phyloP scores from a whole-genome alignment of 2,113 vertebrate genomes.

The Oryzias melastigma region DNA sequence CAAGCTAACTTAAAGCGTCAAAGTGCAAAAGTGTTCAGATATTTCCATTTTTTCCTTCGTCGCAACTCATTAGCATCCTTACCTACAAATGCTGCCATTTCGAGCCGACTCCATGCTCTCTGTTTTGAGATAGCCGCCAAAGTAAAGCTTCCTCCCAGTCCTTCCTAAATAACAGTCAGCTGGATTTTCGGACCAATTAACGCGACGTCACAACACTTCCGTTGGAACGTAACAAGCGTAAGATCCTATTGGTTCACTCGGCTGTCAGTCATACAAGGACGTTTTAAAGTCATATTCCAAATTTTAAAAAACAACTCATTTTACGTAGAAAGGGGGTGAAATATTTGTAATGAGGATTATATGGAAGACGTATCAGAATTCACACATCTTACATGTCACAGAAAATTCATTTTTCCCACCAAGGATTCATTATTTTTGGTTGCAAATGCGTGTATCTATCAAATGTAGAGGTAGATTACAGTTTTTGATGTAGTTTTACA shows the following conservation, averaged over 20 bases:
- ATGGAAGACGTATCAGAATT: constrained; percentile 36
- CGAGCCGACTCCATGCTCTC: constrained; percentile 45
- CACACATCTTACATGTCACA: constrained; percentile 42
- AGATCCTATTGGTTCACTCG: background rate
- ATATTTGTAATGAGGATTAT: constrained; percentile 51
- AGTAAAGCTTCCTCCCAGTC: background rate
- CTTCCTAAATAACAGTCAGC: constrained; percentile 58
- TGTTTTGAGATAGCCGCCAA: constrained; percentile 21
- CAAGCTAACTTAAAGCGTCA: too few species aligned
- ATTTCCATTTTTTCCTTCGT: too few species aligned
- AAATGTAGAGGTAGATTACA: constrained; percentile 61
- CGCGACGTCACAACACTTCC: constrained; percentile 38
- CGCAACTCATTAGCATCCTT: constrained; percentile 11
- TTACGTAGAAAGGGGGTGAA: constrained; percentile 11
- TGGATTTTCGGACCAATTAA: constrained; percentile 42
- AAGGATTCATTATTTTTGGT: constrained; percentile 40
- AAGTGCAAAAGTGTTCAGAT: too few species aligned
- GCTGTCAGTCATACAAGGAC: background rate
- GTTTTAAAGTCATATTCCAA: too few species aligned
- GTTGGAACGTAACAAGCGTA: constrained; percentile 8
- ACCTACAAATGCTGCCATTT: constrained; percentile 65
- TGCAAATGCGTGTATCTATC: constrained; percentile 49
- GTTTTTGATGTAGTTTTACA: constrained; percentile 45
- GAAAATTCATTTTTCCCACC: constrained; percentile 19
- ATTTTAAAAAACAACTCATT: background rate